Conservation (phyloP, 2,113 vertebrate species). For the Syngnathus floridae region DNA sequence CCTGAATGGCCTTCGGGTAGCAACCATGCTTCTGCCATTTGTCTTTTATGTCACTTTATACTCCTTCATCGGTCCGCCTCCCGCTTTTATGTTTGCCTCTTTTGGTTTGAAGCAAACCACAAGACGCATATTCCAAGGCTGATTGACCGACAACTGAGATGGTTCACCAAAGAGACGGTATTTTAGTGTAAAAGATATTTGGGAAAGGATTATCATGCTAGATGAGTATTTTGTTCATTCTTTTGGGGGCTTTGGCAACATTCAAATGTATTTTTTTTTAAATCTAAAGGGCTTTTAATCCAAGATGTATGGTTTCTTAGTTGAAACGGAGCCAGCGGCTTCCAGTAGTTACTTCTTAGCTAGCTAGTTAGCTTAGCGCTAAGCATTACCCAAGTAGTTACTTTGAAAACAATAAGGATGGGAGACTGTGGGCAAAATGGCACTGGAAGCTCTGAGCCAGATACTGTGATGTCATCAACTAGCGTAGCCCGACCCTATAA, state of each 20-base stretch:
- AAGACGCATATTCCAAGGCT: slow-evolving; percentile 45
- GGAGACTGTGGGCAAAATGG: too few species aligned
- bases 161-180: neutral
- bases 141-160: slow-evolving; percentile 34
- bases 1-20: slow-evolving; percentile 49
- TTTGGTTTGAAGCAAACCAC: slow-evolving; percentile 35
- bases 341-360: too few species aligned
- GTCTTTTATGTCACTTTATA: slow-evolving; percentile 62
- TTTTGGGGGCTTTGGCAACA: neutral
- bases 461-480: too few species aligned
- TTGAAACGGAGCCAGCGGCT: slow-evolving; percentile 17
- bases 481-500: too few species aligned
- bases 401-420: too few species aligned
- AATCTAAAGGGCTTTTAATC: slow-evolving; percentile 13
- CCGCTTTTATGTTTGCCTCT: slow-evolving; percentile 12
- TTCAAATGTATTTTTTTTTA: slow-evolving; percentile 1
- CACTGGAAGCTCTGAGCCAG: too few species aligned
- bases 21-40: slow-evolving; percentile 44
- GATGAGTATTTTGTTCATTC: neutral
- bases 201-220: neutral
- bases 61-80: slow-evolving; percentile 32
- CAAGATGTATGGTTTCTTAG: slow-evolving; percentile 12
- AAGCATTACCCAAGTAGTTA: too few species aligned
- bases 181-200: neutral
- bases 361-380: too few species aligned